Evolutionary conservation across 2,797 vertebrate species (phyloP).

Genomic region (Ctenochaetus hawaiiensis): DNA sequence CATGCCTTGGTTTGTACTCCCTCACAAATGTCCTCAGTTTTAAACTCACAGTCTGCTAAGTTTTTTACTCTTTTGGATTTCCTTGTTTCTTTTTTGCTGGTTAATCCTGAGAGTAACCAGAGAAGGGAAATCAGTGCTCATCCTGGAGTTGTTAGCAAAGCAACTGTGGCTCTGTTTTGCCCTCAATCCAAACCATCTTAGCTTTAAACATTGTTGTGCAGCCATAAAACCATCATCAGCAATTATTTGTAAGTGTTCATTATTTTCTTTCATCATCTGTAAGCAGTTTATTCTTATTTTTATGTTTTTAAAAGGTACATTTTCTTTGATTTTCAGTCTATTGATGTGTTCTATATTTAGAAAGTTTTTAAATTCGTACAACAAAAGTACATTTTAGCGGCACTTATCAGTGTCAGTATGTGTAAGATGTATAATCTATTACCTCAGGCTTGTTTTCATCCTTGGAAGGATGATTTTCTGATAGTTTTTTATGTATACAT

Average conservation of each 20-base stretch:
- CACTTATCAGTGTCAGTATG: no score
- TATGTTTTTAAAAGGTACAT: no score
- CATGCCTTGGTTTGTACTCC: constrained; percentile 17
- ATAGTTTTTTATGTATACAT: no score
- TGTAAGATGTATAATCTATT: no score
- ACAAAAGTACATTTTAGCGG: no score
- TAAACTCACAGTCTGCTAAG: constrained; percentile 22
- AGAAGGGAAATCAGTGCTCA: constrained; percentile 25
- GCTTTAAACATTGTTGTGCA: background rate
- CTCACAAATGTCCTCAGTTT: constrained; percentile 44
- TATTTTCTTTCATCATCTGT: no score
- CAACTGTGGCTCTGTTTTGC: constrained; percentile 6
- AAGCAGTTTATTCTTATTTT: no score
- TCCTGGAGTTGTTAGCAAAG: constrained; percentile 22
- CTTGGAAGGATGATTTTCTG: no score
- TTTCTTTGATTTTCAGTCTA: no score
- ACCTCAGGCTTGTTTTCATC: no score
- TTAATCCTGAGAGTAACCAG: constrained; percentile 28
- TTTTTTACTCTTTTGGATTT: constrained; percentile 2
- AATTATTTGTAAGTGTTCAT: background rate
- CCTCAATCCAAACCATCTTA: constrained; percentile 14
- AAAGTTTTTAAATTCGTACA: no score
- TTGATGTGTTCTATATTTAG: no score
- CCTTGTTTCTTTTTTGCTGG: constrained; percentile 10
- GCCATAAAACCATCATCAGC: background rate